Percentiles rank a stretch among this genome's conserved stretches.
phyloP scores from a whole-genome alignment of 2,113 vertebrate genomes.

The Nycticryphes semicollaris region DNA sequence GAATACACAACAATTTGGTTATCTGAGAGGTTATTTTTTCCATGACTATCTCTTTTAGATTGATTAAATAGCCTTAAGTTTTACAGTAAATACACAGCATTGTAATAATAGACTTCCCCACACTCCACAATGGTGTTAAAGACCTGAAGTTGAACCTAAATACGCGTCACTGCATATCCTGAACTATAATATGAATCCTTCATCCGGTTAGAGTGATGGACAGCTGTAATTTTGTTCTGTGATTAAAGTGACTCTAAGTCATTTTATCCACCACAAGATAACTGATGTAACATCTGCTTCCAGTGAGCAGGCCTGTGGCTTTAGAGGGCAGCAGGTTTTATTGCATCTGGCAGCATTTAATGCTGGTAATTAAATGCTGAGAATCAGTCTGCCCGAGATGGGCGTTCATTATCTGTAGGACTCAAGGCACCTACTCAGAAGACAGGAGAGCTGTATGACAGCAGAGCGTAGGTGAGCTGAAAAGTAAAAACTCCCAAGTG shows the following conservation, averaged over 20 bases:
- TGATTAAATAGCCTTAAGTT: neutral
- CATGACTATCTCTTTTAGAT: neutral
- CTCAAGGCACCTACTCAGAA: neutral
- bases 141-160: neutral
- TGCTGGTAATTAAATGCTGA: neutral
- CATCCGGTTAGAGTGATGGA: neutral
- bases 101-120: neutral
- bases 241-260: neutral
- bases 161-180: neutral
- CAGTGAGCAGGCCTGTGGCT: neutral
- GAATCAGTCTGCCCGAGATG: neutral
- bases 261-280: conserved; percentile 15
- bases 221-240: conserved; percentile 16
- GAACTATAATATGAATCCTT: neutral
- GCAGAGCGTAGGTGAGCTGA: neutral
- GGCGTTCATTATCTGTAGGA: neutral
- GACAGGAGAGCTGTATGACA: neutral
- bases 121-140: neutral
- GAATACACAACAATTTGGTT: neutral
- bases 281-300: conserved; percentile 9
- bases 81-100: neutral
- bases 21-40: neutral
- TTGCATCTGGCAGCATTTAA: neutral
- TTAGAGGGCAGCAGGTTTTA: neutral
- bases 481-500: neutral